Conservation (phyloP, 2,113 vertebrate genomes). For the Microtus montanus region DNA sequence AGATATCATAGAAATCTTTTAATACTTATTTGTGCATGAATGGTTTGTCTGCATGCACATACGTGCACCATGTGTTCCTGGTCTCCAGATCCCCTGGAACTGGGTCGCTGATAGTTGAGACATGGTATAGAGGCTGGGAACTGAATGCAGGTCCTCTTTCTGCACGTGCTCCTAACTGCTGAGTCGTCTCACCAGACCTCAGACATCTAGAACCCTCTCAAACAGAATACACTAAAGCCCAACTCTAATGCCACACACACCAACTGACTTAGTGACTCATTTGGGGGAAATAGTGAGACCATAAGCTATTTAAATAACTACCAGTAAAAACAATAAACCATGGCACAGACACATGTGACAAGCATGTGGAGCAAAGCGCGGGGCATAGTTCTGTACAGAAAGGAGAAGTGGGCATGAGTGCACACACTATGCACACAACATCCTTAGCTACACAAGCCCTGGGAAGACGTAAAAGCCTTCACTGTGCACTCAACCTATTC, state of each 20-base stretch:
- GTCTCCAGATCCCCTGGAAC: not conserved
- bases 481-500: not conserved
- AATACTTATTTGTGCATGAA: not conserved
- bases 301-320: slow-evolving; percentile 18
- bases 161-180: not conserved
- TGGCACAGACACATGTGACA: not conserved
- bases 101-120: not conserved
- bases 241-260: not conserved
- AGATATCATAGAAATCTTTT: not conserved
- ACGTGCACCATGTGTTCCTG: not conserved
- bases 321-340: not conserved
- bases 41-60: not conserved
- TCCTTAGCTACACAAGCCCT: not conserved
- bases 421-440: not conserved
- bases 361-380: not conserved
- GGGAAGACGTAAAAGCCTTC: not conserved
- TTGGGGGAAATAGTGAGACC: not conserved
- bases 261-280: not conserved
- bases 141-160: not conserved
- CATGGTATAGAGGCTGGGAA: not conserved
- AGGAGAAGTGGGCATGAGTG: not conserved
- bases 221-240: slow-evolving; percentile 17
- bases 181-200: not conserved
- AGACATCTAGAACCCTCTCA: not conserved
- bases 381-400: not conserved